These are phyloP conservation scores for Sebastes cheni DNA, from an alignment of 2,797 vertebrate genomes.

Conservation along the genomic window DNA sequence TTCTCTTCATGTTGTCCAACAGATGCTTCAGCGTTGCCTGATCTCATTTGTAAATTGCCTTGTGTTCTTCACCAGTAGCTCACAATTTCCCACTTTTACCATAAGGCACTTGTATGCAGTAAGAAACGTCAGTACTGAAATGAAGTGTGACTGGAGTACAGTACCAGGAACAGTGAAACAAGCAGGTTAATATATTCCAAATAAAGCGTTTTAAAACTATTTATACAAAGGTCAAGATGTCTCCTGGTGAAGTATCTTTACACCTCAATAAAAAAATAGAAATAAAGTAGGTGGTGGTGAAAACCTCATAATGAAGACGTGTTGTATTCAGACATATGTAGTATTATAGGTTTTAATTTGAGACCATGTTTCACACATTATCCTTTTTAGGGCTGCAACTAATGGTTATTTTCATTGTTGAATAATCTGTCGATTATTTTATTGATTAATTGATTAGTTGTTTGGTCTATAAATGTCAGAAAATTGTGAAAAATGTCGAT, in stretches of 20 bases:
- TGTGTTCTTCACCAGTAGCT: slow-evolving; percentile 26
- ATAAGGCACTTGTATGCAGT: slow-evolving; percentile 74
- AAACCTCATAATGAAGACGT: background rate
- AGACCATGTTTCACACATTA: background rate
- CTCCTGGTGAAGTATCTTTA: slow-evolving; percentile 7
- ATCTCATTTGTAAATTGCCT: slow-evolving; percentile 33
- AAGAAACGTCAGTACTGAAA: slow-evolving; percentile 41
- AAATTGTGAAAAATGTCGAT: no score
- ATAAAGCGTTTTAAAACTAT: background rate
- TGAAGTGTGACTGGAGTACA: background rate
- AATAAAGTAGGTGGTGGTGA: background rate
- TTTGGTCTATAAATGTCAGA: no score
- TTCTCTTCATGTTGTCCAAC: slow-evolving; percentile 14
- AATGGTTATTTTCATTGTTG: no score
- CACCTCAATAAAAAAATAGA: background rate
- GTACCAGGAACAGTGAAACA: slow-evolving; percentile 2
- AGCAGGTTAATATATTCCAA: slow-evolving; percentile 19
- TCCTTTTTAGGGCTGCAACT: background rate
- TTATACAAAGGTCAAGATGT: background rate
- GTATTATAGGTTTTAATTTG: background rate
- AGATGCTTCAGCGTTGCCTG: slow-evolving; percentile 21
- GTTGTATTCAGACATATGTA: background rate
- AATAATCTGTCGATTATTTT: no score
- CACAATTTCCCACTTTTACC: slow-evolving; percentile 50
- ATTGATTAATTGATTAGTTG: no score